These are phyloP conservation scores for Myrmophylax atrothorax DNA, from an alignment of 2,113 vertebrate species.

Conservation along the genomic window DNA sequence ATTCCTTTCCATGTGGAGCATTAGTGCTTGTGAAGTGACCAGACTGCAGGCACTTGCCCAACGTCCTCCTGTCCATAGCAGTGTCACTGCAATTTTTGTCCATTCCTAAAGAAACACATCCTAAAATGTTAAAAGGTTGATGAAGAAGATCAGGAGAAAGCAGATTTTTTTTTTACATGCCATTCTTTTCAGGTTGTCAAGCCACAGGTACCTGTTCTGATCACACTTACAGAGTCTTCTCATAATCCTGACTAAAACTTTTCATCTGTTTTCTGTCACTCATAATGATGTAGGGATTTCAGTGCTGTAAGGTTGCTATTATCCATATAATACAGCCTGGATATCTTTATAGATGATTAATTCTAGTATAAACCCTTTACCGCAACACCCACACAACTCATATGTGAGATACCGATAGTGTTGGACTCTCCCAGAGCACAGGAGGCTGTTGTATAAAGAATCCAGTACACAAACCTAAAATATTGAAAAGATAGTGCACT, in stretches of 20 bases:
- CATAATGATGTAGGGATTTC: neutral
- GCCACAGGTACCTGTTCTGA: neutral
- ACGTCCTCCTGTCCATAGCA: fast-evolving
- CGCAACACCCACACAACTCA: neutral
- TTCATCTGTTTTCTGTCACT: neutral
- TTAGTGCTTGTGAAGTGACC: neutral
- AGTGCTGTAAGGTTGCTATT: neutral
- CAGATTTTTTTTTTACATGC: neutral
- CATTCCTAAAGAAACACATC: neutral
- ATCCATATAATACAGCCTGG: neutral
- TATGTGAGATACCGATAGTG: neutral
- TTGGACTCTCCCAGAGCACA: neutral
- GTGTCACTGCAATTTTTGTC: neutral
- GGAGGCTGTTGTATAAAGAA: neutral
- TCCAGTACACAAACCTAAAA: neutral
- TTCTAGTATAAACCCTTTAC: neutral
- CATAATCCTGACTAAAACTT: neutral
- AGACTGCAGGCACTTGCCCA: neutral
- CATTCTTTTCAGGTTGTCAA: neutral
- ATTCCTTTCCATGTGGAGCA: neutral
- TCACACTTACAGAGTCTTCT: neutral
- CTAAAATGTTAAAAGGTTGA: neutral
- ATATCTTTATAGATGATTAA: neutral
- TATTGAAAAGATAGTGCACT: neutral
- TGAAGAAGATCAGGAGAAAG: neutral